Base-by-base conservation (phyloP, 2,888 invertebrate species). In the Euplagia quadripunctaria region DNA sequence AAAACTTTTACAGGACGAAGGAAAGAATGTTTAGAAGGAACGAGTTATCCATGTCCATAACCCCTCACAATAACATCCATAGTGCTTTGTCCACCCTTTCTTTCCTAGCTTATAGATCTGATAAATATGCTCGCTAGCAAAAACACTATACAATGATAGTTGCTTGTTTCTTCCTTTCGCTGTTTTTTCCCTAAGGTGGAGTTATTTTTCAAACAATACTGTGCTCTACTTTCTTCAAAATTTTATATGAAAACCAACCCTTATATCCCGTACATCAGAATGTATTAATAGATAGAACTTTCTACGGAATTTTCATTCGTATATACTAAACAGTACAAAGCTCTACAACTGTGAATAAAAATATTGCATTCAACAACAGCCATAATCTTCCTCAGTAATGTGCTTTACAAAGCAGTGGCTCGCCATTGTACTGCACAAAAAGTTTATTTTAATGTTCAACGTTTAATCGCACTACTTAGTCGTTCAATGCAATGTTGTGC, bases 371-470 rank as follows among this genome's bases (percentile, higher is more conserved):
- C 68, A 66, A 43, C 68, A 64, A 70, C 64, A 49, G 49, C 46
- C 46, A 63, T 51, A 71, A 72, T 72, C 63, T 72, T 71, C n/a
- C 51, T 42, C 64, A 9, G 20, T 63, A 75, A 66, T 69, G 58
- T 70, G 63, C 69, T 66, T 72, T 69, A 74, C 65, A 72, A 71
- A 72, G 65, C 71, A 72, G 46, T 42, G n/a, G 64, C 51, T 42
- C n/a, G 49, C 61, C 64, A 69, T 69, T 75, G 75, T 66, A 43
- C 43, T 42, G 61, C 49, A 66, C 31, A 69, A 63, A 65, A 75
- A 70, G 65, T 71, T 70, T 70, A 64, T 71, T 68, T 71, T 70
- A 68, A 73, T 75, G 78, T 75, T 76, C 66, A 74, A 71, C 69
- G 68, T 64, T 72, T 74, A 67, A 78, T 72, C 58, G 71, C 67